Conservation (phyloP, 2,888 invertebrate genomes). For the Cantharis rustica region DNA sequence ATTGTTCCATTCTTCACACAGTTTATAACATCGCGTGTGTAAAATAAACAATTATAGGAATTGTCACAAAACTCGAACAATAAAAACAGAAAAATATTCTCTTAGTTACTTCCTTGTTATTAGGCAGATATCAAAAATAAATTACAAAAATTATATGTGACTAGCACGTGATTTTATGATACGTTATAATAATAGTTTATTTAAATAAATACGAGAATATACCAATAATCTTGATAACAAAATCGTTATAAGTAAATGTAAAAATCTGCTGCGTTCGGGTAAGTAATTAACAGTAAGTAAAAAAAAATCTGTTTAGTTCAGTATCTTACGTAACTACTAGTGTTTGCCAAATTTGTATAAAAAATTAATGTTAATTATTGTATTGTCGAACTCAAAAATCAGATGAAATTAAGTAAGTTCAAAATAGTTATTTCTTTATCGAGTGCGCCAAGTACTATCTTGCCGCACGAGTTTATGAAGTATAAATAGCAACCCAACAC, state of each 20-base stretch:
- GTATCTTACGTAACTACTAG: not conserved
- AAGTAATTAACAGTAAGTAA: too few relatives aligned
- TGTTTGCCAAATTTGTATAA: not conserved
- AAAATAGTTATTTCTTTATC: not conserved
- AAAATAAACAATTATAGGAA: not conserved
- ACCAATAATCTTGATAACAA: not conserved
- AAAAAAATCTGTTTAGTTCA: not conserved
- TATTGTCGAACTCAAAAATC: not conserved
- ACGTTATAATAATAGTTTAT: not conserved
- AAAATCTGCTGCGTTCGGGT: too few relatives aligned
- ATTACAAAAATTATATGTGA: not conserved
- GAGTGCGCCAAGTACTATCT: too few relatives aligned
- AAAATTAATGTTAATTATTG: not conserved
- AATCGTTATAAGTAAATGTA: not conserved
- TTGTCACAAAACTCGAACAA: not conserved
- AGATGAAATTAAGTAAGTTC: not conserved
- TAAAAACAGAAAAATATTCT: not conserved
- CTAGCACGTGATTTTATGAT: not conserved
- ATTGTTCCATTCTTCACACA: not conserved
- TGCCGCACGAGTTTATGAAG: too few relatives aligned
- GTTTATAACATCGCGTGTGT: not conserved
- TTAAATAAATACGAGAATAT: not conserved
- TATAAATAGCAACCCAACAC: too few relatives aligned
- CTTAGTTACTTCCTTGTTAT: not conserved
- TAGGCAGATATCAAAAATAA: not conserved